phyloP scores from a whole-genome alignment of 2,113 vertebrate species.

The Callipepla californica region DNA sequence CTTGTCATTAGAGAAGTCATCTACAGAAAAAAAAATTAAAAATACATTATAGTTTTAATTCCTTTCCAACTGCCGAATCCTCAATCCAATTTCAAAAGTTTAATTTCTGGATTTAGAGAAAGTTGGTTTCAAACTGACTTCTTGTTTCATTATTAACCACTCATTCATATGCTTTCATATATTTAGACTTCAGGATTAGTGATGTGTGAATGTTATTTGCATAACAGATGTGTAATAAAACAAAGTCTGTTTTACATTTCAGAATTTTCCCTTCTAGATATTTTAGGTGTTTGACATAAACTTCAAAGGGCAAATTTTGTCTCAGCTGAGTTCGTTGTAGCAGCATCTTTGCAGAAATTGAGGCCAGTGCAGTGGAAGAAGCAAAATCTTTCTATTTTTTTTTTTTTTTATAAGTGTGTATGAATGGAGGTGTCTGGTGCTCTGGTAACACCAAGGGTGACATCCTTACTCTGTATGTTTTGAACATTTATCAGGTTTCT shows the following conservation, averaged over 20 bases:
- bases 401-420: rapidly evolving
- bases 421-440: background rate
- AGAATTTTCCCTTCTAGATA: conserved; percentile 18
- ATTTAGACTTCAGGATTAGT: conserved; percentile 55
- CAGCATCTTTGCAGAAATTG: background rate
- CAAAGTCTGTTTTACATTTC: background rate
- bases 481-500: background rate
- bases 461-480: background rate
- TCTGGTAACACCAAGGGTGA: background rate
- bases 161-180: conserved; percentile 69
- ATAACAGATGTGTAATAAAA: conserved; percentile 33
- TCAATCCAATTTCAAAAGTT: background rate
- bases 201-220: conserved; percentile 61
- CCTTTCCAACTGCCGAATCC: background rate
- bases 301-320: background rate
- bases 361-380: background rate
- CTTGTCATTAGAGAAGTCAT: background rate
- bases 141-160: conserved; percentile 51
- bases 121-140: conserved; percentile 57
- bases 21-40: background rate
- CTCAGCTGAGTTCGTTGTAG: background rate
- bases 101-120: conserved; percentile 56
- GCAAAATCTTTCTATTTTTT: background rate
- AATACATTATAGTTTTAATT: background rate
- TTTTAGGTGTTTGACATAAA: background rate